Evolutionary conservation across 2,113 vertebrate species (phyloP).

Genomic region (Percina caprodes): DNA sequence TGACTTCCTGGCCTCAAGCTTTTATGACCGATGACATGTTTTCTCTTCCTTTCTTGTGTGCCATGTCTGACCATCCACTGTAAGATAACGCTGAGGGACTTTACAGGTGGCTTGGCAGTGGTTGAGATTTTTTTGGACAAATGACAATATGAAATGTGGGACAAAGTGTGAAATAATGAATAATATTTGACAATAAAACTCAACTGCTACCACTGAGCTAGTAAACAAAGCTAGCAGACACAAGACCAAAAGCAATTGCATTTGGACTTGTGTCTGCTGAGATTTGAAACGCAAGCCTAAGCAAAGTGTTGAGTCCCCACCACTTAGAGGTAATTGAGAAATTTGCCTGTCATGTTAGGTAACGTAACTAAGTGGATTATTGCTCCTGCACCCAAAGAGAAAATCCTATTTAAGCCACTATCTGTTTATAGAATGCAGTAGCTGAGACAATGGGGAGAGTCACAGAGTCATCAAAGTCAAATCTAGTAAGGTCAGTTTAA

Average conservation of each 20-base stretch:
- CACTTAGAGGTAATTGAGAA: slow-evolving; percentile 68
- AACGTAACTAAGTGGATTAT: slow-evolving; percentile 78
- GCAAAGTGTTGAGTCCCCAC: slow-evolving; percentile 55
- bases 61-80: slow-evolving; percentile 34
- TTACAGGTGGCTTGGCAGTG: slow-evolving; percentile 14
- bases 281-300: slow-evolving; percentile 50
- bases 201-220: neutral
- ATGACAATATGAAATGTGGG: neutral
- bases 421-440: slow-evolving; percentile 65
- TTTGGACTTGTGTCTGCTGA: slow-evolving; percentile 4
- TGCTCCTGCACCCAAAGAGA: slow-evolving; percentile 56
- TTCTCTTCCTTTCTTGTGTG: slow-evolving; percentile 30
- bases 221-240: too few relatives aligned
- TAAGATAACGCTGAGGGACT: slow-evolving; percentile 31
- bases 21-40: slow-evolving; percentile 69
- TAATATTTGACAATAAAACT: neutral
- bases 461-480: slow-evolving; percentile 72
- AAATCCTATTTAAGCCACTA: slow-evolving; percentile 77
- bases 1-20: slow-evolving; percentile 51
- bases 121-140: neutral
- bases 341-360: slow-evolving; percentile 60
- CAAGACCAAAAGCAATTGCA: neutral
- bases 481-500: slow-evolving; percentile 44
- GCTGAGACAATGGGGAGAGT: slow-evolving; percentile 61
- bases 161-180: neutral